These are phyloP conservation scores for Pissodes strobi DNA, from an alignment of 1,140 invertebrate genomes.

Conservation along the genomic window DNA sequence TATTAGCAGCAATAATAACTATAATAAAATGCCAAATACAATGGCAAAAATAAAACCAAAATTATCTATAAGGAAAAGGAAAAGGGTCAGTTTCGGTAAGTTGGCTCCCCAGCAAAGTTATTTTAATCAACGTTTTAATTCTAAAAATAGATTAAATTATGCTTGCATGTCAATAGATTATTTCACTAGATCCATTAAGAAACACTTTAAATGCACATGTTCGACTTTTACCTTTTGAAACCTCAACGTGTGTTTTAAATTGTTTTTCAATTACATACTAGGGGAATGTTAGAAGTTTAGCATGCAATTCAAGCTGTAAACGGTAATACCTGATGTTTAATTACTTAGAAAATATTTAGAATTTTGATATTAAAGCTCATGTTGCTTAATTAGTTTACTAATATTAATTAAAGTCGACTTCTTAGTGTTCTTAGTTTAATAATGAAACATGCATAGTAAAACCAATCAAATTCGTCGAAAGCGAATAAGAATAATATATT, in stretches of 20 bases:
- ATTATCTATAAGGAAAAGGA: neutral
- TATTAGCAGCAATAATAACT: too few species aligned
- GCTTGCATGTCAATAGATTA: constrained; percentile 23
- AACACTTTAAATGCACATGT: constrained; percentile 25
- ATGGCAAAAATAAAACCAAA: too few species aligned
- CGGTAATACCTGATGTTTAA: too few species aligned
- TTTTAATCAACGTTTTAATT: constrained; percentile 5
- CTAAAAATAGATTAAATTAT: neutral
- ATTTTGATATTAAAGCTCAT: too few species aligned
- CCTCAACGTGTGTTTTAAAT: constrained; percentile 22
- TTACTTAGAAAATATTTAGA: too few species aligned
- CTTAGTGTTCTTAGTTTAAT: too few species aligned
- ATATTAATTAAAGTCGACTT: too few species aligned
- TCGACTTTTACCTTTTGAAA: neutral
- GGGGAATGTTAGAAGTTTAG: constrained; percentile 24
- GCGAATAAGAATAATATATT: too few species aligned
- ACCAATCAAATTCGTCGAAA: too few species aligned
- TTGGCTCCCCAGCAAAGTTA: constrained; percentile 23
- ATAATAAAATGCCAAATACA: too few species aligned
- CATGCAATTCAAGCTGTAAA: constrained; percentile 10
- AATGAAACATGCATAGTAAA: too few species aligned
- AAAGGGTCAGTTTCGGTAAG: constrained; percentile 33
- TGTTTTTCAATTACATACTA: constrained; percentile 13
- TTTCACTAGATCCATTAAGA: constrained; percentile 19
- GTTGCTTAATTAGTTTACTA: too few species aligned